phyloP scores from a whole-genome alignment of 2,113 vertebrate species.

The Chaenocephalus aceratus region DNA sequence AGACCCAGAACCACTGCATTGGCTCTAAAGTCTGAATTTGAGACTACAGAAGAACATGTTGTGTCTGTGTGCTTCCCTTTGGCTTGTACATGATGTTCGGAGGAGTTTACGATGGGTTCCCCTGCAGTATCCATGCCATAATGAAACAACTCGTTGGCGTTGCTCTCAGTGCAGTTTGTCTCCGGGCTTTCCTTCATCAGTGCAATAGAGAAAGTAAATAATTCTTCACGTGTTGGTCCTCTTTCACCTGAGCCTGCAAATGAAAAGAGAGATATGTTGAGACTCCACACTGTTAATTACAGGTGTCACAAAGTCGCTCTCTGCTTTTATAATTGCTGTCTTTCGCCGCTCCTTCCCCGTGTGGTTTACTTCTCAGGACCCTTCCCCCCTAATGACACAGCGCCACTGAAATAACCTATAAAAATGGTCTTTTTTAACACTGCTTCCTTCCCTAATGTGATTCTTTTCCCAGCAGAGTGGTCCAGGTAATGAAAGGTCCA shows the following conservation, averaged over 20 bases:
- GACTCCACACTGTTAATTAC: conserved; percentile 62
- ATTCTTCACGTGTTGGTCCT: background rate
- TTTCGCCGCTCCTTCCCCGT: conserved; percentile 35
- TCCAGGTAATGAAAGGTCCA: conserved; percentile 59
- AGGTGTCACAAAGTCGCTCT: conserved; percentile 43
- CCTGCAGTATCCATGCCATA: conserved; percentile 13
- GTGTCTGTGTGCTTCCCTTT: conserved; percentile 16
- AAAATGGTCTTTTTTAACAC: conserved; percentile 56
- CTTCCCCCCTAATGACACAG: conserved; percentile 57
- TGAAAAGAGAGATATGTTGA: conserved; percentile 45
- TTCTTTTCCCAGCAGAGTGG: conserved; percentile 39
- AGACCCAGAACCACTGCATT: background rate
- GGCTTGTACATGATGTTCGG: conserved; percentile 37
- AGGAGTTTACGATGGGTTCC: conserved; percentile 40
- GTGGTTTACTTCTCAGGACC: conserved; percentile 42
- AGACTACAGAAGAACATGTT: background rate
- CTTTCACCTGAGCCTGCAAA: conserved; percentile 48
- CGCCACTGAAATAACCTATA: conserved; percentile 39
- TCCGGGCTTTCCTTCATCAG: background rate
- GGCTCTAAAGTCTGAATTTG: background rate
- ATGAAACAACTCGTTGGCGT: conserved; percentile 25
- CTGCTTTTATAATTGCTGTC: conserved; percentile 66
- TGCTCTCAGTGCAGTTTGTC: conserved; percentile 3
- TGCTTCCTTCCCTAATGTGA: conserved; percentile 22
- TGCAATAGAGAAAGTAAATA: background rate